phyloP scores from a whole-genome alignment of 2,797 vertebrate genomes.

The Crocodylus rhombifer region DNA sequence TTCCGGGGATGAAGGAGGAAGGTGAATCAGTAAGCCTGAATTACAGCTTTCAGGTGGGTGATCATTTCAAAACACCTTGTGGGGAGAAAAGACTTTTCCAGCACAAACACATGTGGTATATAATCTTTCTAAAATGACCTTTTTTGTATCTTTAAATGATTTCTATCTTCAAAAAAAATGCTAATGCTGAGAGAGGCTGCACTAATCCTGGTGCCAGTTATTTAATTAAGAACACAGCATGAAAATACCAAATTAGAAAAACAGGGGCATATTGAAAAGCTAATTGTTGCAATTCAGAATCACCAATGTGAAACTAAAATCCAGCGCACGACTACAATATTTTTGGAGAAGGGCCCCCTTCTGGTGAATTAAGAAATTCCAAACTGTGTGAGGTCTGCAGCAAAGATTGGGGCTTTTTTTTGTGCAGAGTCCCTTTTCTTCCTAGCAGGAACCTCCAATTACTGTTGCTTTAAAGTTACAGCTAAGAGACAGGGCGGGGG shows the following conservation, averaged over 20 bases:
- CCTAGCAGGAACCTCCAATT: not conserved
- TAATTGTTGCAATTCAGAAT: not conserved
- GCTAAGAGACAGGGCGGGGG: not conserved
- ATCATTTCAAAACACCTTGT: slow-evolving; percentile 1
- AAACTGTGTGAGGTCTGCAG: slow-evolving; percentile 65
- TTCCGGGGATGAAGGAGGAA: not conserved
- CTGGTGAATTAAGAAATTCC: not conserved
- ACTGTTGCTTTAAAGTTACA: not conserved
- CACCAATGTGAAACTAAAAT: fast-evolving
- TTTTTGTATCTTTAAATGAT: not conserved
- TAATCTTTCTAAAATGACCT: not conserved
- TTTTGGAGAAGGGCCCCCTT: not conserved
- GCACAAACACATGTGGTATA: not conserved
- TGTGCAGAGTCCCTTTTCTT: slow-evolving; percentile 51
- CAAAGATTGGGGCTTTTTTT: slow-evolving; percentile 66
- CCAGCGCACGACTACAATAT: fast-evolving
- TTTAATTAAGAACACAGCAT: fast-evolving
- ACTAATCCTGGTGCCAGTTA: fast-evolving
- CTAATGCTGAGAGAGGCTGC: fast-evolving
- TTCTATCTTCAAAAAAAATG: not conserved
- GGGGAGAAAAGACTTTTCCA: not conserved
- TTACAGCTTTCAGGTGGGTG: fast-evolving
- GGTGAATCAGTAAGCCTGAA: not conserved
- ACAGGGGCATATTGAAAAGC: not conserved
- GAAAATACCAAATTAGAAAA: not conserved